Conservation (phyloP, 2,797 vertebrate genomes). For the Threskiornis aethiopicus region DNA sequence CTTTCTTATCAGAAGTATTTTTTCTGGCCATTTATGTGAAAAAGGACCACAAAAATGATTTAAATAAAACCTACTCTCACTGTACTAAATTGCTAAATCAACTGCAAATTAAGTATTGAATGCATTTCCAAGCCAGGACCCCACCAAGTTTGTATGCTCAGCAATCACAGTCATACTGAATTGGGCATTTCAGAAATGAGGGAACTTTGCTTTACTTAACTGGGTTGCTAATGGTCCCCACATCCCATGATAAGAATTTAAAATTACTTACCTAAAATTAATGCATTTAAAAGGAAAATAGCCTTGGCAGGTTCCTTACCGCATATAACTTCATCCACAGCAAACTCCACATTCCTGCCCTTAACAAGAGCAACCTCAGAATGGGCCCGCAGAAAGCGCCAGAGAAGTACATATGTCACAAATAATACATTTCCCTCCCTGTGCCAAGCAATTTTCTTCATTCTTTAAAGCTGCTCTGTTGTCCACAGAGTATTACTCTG, state of each 20-base stretch:
- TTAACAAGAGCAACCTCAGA: not conserved
- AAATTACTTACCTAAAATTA: not conserved
- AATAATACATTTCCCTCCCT: not conserved
- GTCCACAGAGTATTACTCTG: not conserved
- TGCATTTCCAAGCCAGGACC: not conserved
- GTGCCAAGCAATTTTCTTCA: not conserved
- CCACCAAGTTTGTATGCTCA: not conserved
- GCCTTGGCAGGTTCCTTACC: not conserved
- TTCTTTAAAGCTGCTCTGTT: not conserved
- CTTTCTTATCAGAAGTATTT: conserved; percentile 46
- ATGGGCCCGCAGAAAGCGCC: not conserved
- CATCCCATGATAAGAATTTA: not conserved
- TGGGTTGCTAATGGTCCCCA: not conserved
- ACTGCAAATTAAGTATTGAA: not conserved
- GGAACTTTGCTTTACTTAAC: not conserved
- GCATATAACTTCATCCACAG: not conserved
- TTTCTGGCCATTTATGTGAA: not conserved
- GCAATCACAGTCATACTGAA: not conserved
- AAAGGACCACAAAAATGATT: not conserved
- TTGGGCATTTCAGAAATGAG: not conserved
- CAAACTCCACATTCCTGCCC: not conserved
- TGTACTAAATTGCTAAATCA: not conserved
- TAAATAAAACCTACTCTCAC: not conserved
- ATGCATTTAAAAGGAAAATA: conserved; percentile 9
- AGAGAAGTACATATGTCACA: not conserved